Evolutionary conservation across 2,113 vertebrate genomes (phyloP).

Genomic region (Anolis carolinensis): DNA sequence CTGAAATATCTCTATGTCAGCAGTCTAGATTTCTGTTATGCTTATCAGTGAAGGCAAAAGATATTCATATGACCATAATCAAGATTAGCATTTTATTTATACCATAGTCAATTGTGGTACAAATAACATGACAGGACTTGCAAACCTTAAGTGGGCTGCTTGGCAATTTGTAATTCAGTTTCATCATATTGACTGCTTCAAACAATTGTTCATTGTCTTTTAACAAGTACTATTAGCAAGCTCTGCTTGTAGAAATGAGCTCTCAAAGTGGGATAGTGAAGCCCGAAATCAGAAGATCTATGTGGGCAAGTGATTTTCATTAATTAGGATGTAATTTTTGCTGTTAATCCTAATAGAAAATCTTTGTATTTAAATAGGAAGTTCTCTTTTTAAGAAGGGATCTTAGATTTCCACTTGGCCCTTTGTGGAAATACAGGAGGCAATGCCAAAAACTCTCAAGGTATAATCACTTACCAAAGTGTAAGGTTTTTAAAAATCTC

Average conservation of each 20-base stretch:
- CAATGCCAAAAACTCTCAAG: neutral
- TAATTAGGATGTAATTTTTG: neutral
- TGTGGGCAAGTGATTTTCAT: neutral
- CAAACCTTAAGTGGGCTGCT: neutral
- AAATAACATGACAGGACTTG: neutral
- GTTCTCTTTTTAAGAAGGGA: neutral
- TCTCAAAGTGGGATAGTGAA: neutral
- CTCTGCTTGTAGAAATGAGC: neutral
- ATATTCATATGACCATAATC: neutral
- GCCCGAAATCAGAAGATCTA: neutral
- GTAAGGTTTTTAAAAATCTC: neutral
- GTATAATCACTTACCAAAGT: neutral
- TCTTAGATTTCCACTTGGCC: neutral
- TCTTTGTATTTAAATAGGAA: conserved; percentile 13
- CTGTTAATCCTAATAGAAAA: conserved; percentile 12
- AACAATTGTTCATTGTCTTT: conserved; percentile 8
- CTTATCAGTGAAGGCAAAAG: neutral
- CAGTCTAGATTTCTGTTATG: neutral
- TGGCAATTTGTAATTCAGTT: conserved; percentile 9
- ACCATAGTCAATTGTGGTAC: neutral
- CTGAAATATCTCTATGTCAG: neutral
- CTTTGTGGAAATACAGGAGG: neutral
- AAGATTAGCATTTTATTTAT: neutral
- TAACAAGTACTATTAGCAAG: conserved; percentile 14
- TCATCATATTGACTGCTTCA: conserved; percentile 7